Evolutionary conservation across 2,113 vertebrate genomes (phyloP), one percentile per base, ranked within the genome.

Genomic region (Ammodytes dubius): DNA sequence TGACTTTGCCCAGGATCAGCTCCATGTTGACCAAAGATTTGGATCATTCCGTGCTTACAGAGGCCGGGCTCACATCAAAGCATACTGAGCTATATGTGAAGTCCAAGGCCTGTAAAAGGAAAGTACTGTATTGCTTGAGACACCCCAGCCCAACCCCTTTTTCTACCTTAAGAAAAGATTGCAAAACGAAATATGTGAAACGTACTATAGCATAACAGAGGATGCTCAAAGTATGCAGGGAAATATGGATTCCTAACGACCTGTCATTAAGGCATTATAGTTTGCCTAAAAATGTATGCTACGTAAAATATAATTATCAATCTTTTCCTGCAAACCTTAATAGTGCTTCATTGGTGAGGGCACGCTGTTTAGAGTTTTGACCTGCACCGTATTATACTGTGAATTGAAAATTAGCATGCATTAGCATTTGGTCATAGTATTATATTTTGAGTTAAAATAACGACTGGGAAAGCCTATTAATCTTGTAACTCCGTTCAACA

Each of bases 1-100:
- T 64, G 59, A 53, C n/a, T 49, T 27, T 42, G 6, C 15, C 42
- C 37, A 27, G 8, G 71, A 50, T 50, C 35, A 61, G 46, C 27
- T 61, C 37, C 35, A 19, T 35, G 19, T 40, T 40, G 57, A 71
- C 43, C 3, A 17, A n/a, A 59, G 15, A 60, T 72, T 65, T 17
- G 3, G 59, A 39, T 12, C 53, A 4, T 19, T 65, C 45, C 70
- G 9, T 56, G 27, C 54, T 7, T n/a, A 58, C 63, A 5, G 19
- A n/a, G 39, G 19, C n/a, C 17, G 12, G 46, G 52, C 52, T 58
- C 17, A 15, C 60, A 74, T 71, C 39, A 73, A 58, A 59, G 68
- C 68, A 72, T 60, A 53, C 39, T n/a, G 5, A 11, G 10, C 57
- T 61, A 54, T 27, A 46, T 70, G 69, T 61, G 39, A 27, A 43